A percentile compares a stretch with the other conserved stretches of the same genome.
These are phyloP conservation scores for Spodoptera exigua DNA, from an alignment of 2,888 invertebrate species.

Conservation along the genomic window DNA sequence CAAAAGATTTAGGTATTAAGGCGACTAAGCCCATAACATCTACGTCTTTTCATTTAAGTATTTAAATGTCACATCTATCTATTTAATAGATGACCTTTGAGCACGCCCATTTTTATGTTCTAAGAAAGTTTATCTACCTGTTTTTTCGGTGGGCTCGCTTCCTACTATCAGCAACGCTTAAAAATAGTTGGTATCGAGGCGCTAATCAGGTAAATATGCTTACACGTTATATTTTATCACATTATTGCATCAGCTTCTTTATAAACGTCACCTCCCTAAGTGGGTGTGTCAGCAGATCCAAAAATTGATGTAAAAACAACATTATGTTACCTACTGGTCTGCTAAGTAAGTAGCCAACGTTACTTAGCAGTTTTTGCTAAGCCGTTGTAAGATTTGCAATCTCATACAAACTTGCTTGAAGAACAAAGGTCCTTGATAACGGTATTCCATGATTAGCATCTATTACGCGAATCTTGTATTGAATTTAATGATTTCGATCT, in stretches of 20 bases:
- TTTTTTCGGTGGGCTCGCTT: too few species aligned
- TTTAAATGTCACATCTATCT: too few species aligned
- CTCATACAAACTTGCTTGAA: conserved; percentile 13
- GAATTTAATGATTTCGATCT: neutral
- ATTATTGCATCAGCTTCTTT: too few species aligned
- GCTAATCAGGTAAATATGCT: neutral
- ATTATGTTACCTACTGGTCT: neutral
- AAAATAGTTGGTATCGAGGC: neutral
- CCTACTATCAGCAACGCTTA: too few species aligned
- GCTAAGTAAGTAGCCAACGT: neutral
- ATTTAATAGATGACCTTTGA: too few species aligned
- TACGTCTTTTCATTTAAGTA: too few species aligned
- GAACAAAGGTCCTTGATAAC: too few species aligned
- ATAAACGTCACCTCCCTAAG: neutral
- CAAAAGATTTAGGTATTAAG: neutral
- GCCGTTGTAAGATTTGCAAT: conserved; percentile 9
- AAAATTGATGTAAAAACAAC: conserved; percentile 4
- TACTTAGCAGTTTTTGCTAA: conserved; percentile 7
- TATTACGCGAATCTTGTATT: conserved; percentile 7
- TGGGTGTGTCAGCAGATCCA: conserved; percentile 25
- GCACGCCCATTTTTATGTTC: neutral
- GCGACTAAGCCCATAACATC: too few species aligned
- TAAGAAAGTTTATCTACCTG: too few species aligned
- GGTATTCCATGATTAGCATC: conserved; percentile 7
- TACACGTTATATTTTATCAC: too few species aligned